These are phyloP conservation scores for Thalassaphorura encarpata DNA, from an alignment of 1,140 invertebrate species.

Conservation along the genomic window DNA sequence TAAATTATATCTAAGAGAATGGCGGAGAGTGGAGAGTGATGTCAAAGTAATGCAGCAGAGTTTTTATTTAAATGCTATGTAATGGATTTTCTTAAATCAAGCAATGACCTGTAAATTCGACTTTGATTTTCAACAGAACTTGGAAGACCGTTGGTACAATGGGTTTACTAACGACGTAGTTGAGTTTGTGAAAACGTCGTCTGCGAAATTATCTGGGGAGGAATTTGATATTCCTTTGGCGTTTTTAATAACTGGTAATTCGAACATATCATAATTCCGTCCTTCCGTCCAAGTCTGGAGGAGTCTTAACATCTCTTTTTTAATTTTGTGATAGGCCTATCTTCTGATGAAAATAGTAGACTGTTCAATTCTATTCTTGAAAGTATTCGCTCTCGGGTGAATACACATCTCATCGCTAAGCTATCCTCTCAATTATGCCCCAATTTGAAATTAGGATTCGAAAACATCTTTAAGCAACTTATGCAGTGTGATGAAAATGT, in stretches of 20 bases:
- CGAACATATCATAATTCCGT: no score
- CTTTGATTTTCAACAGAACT: background rate
- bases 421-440: slow-evolving; percentile 12
- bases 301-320: background rate
- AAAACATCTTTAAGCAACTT: slow-evolving; percentile 18
- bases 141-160: background rate
- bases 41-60: no score
- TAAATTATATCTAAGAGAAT: background rate
- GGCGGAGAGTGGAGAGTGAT: no score
- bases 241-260: slow-evolving; percentile 16
- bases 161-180: background rate
- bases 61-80: no score
- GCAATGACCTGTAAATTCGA: no score
- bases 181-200: background rate
- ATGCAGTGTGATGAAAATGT: slow-evolving; percentile 3
- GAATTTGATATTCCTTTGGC: slow-evolving; percentile 9
- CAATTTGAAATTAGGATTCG: slow-evolving; percentile 18
- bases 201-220: background rate
- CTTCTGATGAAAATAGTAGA: slow-evolving; percentile 11
- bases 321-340: slow-evolving; percentile 6
- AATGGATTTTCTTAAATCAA: no score
- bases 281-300: no score
- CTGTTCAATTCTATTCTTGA: slow-evolving; percentile 12
- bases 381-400: background rate
- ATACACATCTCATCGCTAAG: slow-evolving; percentile 1